These are phyloP conservation scores for Pseudoips prasinana DNA, from an alignment of 2,888 invertebrate species.

Conservation along the genomic window DNA sequence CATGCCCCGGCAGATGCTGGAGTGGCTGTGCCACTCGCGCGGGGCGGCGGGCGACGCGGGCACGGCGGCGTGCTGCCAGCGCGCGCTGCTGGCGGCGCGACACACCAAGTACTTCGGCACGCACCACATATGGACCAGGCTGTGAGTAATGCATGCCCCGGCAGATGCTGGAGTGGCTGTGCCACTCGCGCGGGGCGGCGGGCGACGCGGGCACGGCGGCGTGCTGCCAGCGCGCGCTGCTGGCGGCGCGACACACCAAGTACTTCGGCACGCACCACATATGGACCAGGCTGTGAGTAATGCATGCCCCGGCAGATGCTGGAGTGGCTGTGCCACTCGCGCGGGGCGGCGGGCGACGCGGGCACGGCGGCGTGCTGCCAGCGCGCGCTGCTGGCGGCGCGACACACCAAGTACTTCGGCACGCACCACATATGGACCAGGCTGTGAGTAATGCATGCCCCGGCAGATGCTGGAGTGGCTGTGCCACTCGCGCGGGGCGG, in stretches of 20 bases:
- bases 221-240: conserved; percentile 80
- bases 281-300: conserved; percentile 74
- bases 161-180: conserved; percentile 66
- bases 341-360: conserved; percentile 25
- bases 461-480: conserved; percentile 68
- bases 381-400: conserved; percentile 71
- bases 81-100: conserved; percentile 71
- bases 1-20: conserved; percentile 63
- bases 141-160: no score
- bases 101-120: conserved; percentile 53
- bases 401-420: conserved; percentile 55
- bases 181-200: conserved; percentile 44
- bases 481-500: conserved; percentile 46
- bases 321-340: conserved; percentile 63
- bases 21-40: conserved; percentile 63
- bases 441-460: no score
- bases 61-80: conserved; percentile 74
- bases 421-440: conserved; percentile 61
- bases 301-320: no score
- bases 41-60: conserved; percentile 14
- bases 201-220: conserved; percentile 38
- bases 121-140: conserved; percentile 61
- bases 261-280: conserved; percentile 49
- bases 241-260: conserved; percentile 59
- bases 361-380: conserved; percentile 71